Evolutionary conservation across 1,140 invertebrate species (phyloP), one percentile per base, ranked within the genome.

Genomic region (Drosophila navojoa): DNA sequence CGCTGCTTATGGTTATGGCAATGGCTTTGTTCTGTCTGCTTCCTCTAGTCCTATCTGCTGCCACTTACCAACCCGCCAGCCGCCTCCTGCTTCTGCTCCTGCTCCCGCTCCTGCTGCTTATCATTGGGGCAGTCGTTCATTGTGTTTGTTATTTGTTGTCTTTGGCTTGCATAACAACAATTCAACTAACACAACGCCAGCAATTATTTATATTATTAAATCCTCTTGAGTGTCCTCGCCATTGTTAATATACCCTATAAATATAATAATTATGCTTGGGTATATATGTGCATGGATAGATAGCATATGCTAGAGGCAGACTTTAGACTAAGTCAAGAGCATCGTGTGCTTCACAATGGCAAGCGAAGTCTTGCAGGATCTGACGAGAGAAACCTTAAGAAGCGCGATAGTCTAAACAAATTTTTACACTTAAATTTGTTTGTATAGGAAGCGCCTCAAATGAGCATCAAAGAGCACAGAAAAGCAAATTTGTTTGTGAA

Each of bases 141-240:
- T 85, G 74, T 85, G 81, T 81, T 86, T 81, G 77, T 81, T 85
- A 85, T 85, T 85, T 85, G 81, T 85, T 86, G 81, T 85, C 81
- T 86, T 86, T 86, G 52, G 81, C 64, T 57, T 61, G 55, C 57
- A 60, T 49, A 49, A 49, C 81, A 86, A 81, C 81, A 85, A 85
- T 86, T 81, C 81, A 81, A 74, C 81, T 85, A 84, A 68, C 70
- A 79, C 77, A 85, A 77, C 64, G 68, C 81, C 81, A 79, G 87
- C 86, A 87, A 90, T 90, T 90, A 90, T 90, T 90, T 90, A 90
- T 90, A 90, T 90, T 90, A 90, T 90, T 90, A 90, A 90, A 87
- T 79, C 87, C 78, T 79, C 84, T 89, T 79, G 84, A 87, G 82
- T 87, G 79, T 87, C 70, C 29, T 69, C 54, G 67, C 60, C 58